Evolutionary conservation across 2,113 vertebrate genomes (phyloP).

Genomic region (Embiotoca jacksoni): DNA sequence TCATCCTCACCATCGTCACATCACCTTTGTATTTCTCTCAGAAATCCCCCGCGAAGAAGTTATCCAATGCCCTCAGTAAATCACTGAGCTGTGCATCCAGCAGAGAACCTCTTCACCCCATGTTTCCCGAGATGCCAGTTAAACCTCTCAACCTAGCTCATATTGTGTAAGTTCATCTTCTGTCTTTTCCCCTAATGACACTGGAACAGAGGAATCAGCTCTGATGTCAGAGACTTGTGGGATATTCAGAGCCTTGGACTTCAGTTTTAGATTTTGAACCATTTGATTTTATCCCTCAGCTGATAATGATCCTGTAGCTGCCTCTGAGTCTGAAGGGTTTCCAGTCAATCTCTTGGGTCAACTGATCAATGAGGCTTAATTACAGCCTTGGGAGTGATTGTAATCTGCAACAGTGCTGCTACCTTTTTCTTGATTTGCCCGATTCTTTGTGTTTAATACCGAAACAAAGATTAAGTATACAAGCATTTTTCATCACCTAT

Average conservation of each 20-base stretch:
- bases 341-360: constrained; percentile 63
- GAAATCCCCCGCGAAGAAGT: constrained; percentile 99
- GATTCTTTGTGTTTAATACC: constrained; percentile 25
- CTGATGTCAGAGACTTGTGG: not conserved
- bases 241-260: no score
- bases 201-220: not conserved
- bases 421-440: constrained; percentile 8
- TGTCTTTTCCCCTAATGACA: not conserved
- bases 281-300: constrained; percentile 30
- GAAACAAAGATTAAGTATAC: no score
- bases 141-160: constrained; percentile 97
- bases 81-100: constrained; percentile 98
- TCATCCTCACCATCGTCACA: not conserved
- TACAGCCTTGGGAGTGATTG: constrained; percentile 59
- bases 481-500: no score
- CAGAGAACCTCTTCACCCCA: constrained; percentile 94
- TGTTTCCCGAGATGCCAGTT: constrained; percentile 96
- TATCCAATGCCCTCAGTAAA: constrained; percentile 97
- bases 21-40: constrained; percentile 76
- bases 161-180: constrained; percentile 91
- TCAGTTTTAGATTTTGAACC: not conserved
- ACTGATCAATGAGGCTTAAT: constrained; percentile 76
- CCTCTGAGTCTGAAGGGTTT: constrained; percentile 56
- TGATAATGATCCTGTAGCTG: constrained; percentile 55
- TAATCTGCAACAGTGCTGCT: constrained; percentile 41